Evolutionary conservation across 2,888 invertebrate genomes (phyloP), one percentile per base, ranked within the genome.

Genomic region (Nymphalis polychloros): DNA sequence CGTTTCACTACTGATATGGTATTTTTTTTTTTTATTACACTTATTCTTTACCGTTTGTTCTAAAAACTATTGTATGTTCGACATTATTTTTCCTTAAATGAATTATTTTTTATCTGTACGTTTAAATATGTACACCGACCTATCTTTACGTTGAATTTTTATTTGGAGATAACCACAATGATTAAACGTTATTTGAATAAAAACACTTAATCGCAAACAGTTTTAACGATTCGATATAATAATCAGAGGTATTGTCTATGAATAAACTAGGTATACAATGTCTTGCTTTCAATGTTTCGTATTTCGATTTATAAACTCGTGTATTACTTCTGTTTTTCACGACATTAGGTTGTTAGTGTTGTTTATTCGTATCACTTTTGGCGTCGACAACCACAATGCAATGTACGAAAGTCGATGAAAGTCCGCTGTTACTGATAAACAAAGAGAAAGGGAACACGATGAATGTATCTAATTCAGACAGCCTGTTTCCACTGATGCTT

Each of bases 71-170:
- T 65, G 59, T 65, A 31, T 52, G 52, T 48, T 41, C 57, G 69
- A 53, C 65, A 65, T 65, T 17, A 60, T 46, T 63, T 69, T 62
- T 52, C 55, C 57, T 68, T 50, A 59, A 60, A 63, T 64, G 19
- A 57, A 52, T n/a, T 66, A 31, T 63, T 65, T 63, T 70, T 50
- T 55, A 63, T 75, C 77, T 75, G 73, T 75, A 53, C 52, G 71
- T 75, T 73, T 76, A 74, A 74, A 70, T 71, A 77, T 77, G 69
- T 75, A 73, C 64, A 69, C 79, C 80, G 79, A 81, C 81, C 80
- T 81, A 67, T 68, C 70, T 77, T 82, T 75, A 79, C 88, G 87
- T 88, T 88, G 88, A 88, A 88, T 88, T 82, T 77, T 83, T 86
- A 87, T 86, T 80, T 79, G 77, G 77, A 77, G 76, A 81, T 79